phyloP scores from a whole-genome alignment of 2,888 invertebrate genomes.

The Callimorpha dominula region DNA sequence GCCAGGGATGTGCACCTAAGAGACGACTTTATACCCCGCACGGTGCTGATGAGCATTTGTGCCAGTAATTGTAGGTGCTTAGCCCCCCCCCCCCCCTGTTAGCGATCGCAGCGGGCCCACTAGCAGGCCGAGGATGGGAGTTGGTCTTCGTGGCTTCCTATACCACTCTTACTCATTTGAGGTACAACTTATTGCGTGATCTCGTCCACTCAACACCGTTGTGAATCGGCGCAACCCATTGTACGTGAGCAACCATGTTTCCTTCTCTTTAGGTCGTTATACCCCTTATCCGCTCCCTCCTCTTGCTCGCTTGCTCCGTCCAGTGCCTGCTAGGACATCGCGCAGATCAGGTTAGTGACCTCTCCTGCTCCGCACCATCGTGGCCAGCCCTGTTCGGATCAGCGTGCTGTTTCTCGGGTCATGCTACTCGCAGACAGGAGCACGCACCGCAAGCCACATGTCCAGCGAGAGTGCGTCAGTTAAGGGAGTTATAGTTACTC shows the following conservation, averaged over 20 bases:
- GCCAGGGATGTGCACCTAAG: not conserved
- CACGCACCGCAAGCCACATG: too few relatives aligned
- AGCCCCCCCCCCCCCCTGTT: not conserved
- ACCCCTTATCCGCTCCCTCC: rapidly evolving
- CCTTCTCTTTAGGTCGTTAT: not conserved
- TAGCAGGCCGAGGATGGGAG: not conserved
- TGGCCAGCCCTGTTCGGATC: not conserved
- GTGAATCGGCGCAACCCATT: too few relatives aligned
- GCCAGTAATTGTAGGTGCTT: not conserved
- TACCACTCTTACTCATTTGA: too few relatives aligned
- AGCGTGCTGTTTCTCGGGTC: too few relatives aligned
- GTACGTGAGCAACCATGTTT: not conserved
- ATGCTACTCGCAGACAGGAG: too few relatives aligned
- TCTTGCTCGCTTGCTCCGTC: not conserved
- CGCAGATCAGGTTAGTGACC: not conserved
- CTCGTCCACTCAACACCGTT: too few relatives aligned
- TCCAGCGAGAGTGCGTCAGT: too few relatives aligned
- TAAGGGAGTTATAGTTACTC: too few relatives aligned
- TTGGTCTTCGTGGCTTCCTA: too few relatives aligned
- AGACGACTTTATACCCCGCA: not conserved
- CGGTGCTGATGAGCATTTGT: not conserved
- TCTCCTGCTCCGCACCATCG: not conserved
- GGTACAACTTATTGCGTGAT: too few relatives aligned
- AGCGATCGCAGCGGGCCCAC: not conserved
- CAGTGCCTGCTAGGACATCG: not conserved